Evolutionary conservation across 2,888 invertebrate genomes (phyloP), one percentile per base, ranked within the genome.

Genomic region (Aquatica leii): DNA sequence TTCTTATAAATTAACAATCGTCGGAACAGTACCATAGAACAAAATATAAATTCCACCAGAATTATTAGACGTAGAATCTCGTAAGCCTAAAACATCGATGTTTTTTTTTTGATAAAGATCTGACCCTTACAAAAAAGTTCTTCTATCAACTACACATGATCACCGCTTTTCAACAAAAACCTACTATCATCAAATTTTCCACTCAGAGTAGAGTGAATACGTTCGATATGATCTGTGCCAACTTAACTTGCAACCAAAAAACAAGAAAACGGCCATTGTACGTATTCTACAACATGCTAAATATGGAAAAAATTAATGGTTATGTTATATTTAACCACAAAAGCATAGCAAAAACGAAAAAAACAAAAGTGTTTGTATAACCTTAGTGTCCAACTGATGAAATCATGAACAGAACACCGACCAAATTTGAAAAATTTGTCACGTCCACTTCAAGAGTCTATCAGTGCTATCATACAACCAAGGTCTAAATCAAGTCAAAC

Each of bases 251-350:
- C 12, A 43, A 24, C 21, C 53, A 54, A 53, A 59, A 59, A 53
- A 54, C 59, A 12, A 40, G 46, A 18, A n/a, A 53, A 34, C 43
- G 52, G 59, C 53, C 41, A 11, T 12, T 59, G 17, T 52, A 43
- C 24, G 12, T 52, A 6, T 40, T 59, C 46, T 53, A 59, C 18
- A 52, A 52, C 11, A 59, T 59, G 59, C n/a, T 59, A 53, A 59
- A 53, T 24, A 53, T 59, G 20, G 14, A 46, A 8, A 12, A 15
- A 1, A 59, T n/a, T 54, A 12, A 59, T 9, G 31, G 4, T 31
- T 31, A 9, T 31, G 9, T 31, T 6, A 31, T 31, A 31, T 31
- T 9, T 6, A n/a, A n/a, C n/a, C n/a, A n/a, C n/a, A n/a, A n/a
- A n/a, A n/a, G n/a, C n/a, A n/a, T n/a, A n/a, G n/a, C n/a, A n/a